Evolutionary conservation across 2,797 vertebrate genomes (phyloP).

Genomic region (Pangasius macronema): DNA sequence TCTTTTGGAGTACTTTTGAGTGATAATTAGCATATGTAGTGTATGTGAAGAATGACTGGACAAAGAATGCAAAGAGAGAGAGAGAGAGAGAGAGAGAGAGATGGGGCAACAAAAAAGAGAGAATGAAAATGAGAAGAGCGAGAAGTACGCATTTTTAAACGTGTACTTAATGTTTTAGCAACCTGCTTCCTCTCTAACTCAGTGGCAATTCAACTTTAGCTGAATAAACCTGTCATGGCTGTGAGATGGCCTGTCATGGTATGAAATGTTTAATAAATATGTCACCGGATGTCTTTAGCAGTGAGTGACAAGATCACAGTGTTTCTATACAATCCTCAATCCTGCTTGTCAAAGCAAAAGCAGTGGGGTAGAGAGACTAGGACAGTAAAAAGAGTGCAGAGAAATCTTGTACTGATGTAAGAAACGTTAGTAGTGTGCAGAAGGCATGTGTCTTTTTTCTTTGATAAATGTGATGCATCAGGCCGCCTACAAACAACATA

Average conservation of each 20-base stretch:
- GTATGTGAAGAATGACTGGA: background rate
- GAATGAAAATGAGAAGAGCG: background rate
- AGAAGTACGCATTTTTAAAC: too few species aligned
- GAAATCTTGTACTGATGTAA: slow-evolving; percentile 9
- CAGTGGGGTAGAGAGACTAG: background rate
- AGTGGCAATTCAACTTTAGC: background rate
- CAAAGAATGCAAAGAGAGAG: background rate
- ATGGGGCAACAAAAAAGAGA: background rate
- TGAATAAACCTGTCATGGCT: background rate
- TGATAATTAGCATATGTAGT: background rate
- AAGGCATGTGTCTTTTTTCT: slow-evolving; percentile 11
- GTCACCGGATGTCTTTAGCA: background rate
- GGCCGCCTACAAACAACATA: slow-evolving; percentile 33
- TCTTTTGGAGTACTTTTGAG: background rate
- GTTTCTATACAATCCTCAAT: background rate
- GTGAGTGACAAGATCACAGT: background rate
- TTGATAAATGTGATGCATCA: slow-evolving; percentile 35
- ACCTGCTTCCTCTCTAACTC: background rate
- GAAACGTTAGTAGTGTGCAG: background rate
- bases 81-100: background rate
- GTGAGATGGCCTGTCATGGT: background rate
- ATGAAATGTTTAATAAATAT: background rate
- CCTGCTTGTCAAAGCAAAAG: background rate
- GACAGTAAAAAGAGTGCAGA: background rate
- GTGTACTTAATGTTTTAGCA: background rate